Evolutionary conservation across 2,888 invertebrate species (phyloP), one percentile per base, ranked within the genome.

Genomic region (Mamestra brassicae): DNA sequence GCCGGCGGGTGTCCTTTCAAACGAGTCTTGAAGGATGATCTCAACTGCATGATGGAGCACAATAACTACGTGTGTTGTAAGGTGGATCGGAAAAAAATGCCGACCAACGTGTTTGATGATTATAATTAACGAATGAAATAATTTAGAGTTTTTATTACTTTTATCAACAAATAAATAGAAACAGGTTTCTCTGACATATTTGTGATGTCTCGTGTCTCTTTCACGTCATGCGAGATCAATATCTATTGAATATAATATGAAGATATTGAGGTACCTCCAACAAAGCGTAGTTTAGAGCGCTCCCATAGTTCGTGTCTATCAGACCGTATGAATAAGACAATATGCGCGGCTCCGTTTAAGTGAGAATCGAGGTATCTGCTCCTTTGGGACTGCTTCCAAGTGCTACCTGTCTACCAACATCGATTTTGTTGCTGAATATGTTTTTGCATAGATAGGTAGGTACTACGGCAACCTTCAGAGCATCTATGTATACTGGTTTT

Each of bases 1-100:
- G 87, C 80, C 38, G 75, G 42, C 0, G 89, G 89, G 0, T 93
- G 93, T 62, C 90, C 90, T 0, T 86, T 84, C 82, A 54, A 80
- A 4, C 86, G 77, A 36, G 45, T 93, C 13, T 64, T 91, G n/a
- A 26, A 54, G 0, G 88, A 89, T 1, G 50, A 73, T 3, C 42
- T 63, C 0, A 84, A 84, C 5, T 93, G 93, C 67, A 72, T 88
- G 26, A 54, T 75, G 2, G 50, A 86, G 47, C 64, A 75, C 10
- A 80, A 71, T 2, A 75, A 87, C 79, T 80, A 78, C 52, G 81
- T 93, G 4, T 93, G 93, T 74, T 93, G 93, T 76, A 68, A 74
- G 17, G 88, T 91, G 6, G 73, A 84, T 0, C 81, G 78, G 10
- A 81, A 87, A 1, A 74, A 76, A 55, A 87, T 87, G 75, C 89